Base-by-base conservation (phyloP, 2,888 invertebrate genomes). In the Minunthozetes semirufus region DNA sequence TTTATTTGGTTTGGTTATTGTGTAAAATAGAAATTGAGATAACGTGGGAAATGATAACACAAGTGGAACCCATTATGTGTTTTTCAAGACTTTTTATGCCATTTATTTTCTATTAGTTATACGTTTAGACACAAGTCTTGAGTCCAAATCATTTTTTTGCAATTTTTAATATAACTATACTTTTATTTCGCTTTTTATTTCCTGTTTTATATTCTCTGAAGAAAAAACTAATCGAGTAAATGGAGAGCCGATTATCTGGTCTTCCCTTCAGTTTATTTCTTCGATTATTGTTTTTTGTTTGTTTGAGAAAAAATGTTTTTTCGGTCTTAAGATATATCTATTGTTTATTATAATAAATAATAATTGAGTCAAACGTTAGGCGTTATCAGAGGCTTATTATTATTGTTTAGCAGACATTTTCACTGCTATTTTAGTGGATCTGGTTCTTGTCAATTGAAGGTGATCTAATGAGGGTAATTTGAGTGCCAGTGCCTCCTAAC, bases 401-500 rank as follows among this genome's bases (percentile, higher is more conserved):
- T 48, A 70, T 70, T 70, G 48, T 15, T 70, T 46, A 48, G 48
- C 46, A 70, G 46, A 70, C 48, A 46, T 68, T 66, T 66, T 33
- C 19, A 66, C 38, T 70, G 68, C 13, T 17, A 38, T 68, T 11
- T 48, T 19, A 25, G 70, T 66, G 42, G n/a, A 42, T 70, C 70
- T 70, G 70, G 48, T 70, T 70, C 48, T 70, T 38, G 48, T 70
- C 70, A 70, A 48, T 70, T 48, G 68, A 19, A 48, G 63, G 42
- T 70, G 48, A 17, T 48, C 46, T 70, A 70, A 70, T 70, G 70
- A 70, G 70, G 46, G 70, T 48, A 70, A 70, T 70, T 70, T 70
- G 15, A 70, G 70, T 70, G 46, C 61, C 29, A 27, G 25, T 29
- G 25, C 17, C 70, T 22, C 59, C 29, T 22, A 15, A 59, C 50